Evolutionary conservation across 2,113 vertebrate genomes (phyloP), one percentile per base, ranked within the genome.

Genomic region (Colistium nudipinnis): DNA sequence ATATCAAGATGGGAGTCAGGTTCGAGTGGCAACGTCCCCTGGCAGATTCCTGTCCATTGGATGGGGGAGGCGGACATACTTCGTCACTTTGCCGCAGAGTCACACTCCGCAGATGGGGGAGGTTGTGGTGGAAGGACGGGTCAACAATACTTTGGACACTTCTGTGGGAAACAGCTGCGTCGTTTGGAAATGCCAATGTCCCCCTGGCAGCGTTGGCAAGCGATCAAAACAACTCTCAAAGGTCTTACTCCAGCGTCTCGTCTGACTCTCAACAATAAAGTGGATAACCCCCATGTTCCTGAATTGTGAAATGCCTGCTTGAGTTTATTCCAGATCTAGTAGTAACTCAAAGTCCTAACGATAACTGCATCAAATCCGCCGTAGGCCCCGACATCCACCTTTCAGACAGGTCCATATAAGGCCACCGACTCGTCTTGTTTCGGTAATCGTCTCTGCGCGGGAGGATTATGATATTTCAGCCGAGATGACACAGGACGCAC

Each of bases 351-450:
- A 54, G 41, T 48, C 62, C 73, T 80, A 75, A 36, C 27, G 52
- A 70, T 74, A 73, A 78, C 44, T 57, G 10, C 20, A 52, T 63
- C n/a, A 76, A 56, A 62, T 78, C 38, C 19, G 48, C 56, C 33
- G 8, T 3, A 63, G 59, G 53, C 49, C 16, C n/a, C 51, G 39
- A 30, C 63, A 52, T 54, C 31, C 41, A 36, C 24, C 35, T 70
- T 72, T 39, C 62, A 48, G 76, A 76, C 35, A 17, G 22, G 43
- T 17, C 88, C 90, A 84, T 88, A 90, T 87, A 90, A 87, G 91
- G 90, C 47, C 65, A 36, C 35, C 44, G 59, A 69, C 33, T 77
- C 45, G 51, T 77, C 74, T 78, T 88, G 88, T 86, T 85, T 86
- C 62, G 76, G 75, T n/a, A 83, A 59, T 76, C 75, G 20, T 54